phyloP scores from a whole-genome alignment of 2,888 invertebrate species.

The Catocala fraxini region DNA sequence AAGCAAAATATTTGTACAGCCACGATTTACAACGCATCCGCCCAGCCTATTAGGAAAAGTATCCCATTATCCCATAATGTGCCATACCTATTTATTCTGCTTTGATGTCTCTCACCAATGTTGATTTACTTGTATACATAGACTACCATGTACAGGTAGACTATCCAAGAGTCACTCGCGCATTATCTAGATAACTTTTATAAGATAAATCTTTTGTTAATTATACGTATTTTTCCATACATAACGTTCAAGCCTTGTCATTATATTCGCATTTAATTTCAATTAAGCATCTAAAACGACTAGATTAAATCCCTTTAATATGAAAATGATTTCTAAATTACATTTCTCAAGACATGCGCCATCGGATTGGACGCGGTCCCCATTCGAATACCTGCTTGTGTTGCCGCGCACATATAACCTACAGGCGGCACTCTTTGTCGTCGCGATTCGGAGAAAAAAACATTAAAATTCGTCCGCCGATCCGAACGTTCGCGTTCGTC shows the following conservation, averaged over 20 bases:
- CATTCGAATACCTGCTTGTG: conserved; percentile 40
- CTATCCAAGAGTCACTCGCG: too few species aligned
- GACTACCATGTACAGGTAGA: too few species aligned
- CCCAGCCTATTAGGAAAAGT: too few species aligned
- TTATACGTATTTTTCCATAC: conserved; percentile 22
- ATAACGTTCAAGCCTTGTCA: conserved; percentile 32
- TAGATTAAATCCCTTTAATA: conserved; percentile 45
- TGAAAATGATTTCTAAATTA: conserved; percentile 48
- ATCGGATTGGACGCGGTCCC: conserved; percentile 38
- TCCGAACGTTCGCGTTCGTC: conserved; percentile 49
- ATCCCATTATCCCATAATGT: too few species aligned
- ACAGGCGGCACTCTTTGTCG: conserved; percentile 61
- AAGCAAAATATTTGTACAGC: too few species aligned
- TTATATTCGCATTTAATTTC: conserved; percentile 51
- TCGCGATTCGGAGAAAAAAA: conserved; percentile 64
- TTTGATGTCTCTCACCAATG: too few species aligned
- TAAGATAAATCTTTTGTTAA: too few species aligned
- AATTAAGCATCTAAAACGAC: conserved; percentile 42
- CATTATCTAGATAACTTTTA: neutral
- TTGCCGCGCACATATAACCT: conserved; percentile 47
- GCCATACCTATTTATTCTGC: too few species aligned
- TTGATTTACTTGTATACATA: too few species aligned
- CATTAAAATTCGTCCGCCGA: conserved; percentile 68
- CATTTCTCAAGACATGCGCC: conserved; percentile 42
- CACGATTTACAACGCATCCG: too few species aligned